Evolutionary conservation across 92 coral and sea anemone species (phyloP), one percentile per base, ranked within the genome.

Genomic region (Heliopora coerulea): DNA sequence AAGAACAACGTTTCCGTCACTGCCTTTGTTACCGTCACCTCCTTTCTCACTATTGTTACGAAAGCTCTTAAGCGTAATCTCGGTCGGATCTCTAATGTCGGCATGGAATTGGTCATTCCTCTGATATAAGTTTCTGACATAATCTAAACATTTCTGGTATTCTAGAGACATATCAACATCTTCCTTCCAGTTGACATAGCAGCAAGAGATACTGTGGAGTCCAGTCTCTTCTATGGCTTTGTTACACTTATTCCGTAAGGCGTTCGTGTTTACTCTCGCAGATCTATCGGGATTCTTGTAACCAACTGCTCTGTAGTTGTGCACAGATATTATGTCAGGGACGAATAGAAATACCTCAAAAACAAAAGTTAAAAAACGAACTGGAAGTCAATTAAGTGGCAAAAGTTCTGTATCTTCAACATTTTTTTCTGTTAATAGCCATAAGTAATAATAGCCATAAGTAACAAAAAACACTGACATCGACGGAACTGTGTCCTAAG

Each of bases 221-320:
- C 83, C 80, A 8, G 74, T 83, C 10, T 35, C 46, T 63, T 46
- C 33, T 10, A 83, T 68, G 46, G 82, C 85, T 26, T 85, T 79
- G 64, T 70, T 79, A 59, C 95, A 88, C 39, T 88, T 88, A 78
- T 88, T 88, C 17, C 89, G 78, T 26, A 88, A 60, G 12, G 85
- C 72, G 66, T 86, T 88, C 29, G 73, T 83, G 42, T 82, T 82
- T 24, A 74, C 70, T 25, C 88, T 83, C 27, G 96, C 96, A 8
- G 91, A 87, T 56, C 46, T 90, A 78, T 87, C 91, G 0, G 96
- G 91, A 64, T 90, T 87, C 81, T 77, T 84, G 33, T 86, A 81
- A 31, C 96, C 89, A 35, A 90, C 80, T 17, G 96, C 96, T 61
- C 82, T 83, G 72, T 68, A 82, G 60, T 84, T 90, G 48, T 90